These are phyloP conservation scores for Andrena marginata DNA, from an alignment of 2,888 invertebrate species.

Conservation along the genomic window DNA sequence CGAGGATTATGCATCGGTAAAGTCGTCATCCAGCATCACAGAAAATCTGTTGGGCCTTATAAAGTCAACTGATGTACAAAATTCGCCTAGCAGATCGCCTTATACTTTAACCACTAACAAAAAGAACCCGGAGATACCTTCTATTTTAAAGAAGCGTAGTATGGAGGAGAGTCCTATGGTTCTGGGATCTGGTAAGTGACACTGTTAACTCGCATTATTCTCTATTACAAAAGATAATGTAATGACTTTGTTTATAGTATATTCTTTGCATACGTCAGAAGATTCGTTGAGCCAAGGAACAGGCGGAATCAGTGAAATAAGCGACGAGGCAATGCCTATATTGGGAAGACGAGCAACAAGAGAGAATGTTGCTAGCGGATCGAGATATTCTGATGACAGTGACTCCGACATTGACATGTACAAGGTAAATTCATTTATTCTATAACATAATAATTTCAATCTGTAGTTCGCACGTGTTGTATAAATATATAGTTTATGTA, in stretches of 20 bases:
- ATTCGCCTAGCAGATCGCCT: conserved; percentile 77
- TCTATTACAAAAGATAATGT: neutral
- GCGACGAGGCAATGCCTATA: conserved; percentile 88
- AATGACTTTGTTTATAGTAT: conserved; percentile 65
- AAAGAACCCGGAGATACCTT: conserved; percentile 86
- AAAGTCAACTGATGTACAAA: conserved; percentile 82
- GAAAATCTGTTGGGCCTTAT: conserved; percentile 83
- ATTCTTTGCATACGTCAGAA: conserved; percentile 86
- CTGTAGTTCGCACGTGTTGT: neutral
- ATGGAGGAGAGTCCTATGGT: conserved; percentile 85
- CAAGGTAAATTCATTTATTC: conserved; percentile 84
- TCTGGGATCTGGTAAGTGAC: conserved; percentile 77
- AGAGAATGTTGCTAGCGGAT: conserved; percentile 85
- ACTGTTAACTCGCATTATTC: conserved; percentile 1
- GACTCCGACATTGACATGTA: conserved; percentile 92
- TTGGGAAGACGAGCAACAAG: conserved; percentile 88
- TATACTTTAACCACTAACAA: conserved; percentile 72
- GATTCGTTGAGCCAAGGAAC: conserved; percentile 90
- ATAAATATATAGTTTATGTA: conserved; percentile 18
- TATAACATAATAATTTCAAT: neutral
- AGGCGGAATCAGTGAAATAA: conserved; percentile 87
- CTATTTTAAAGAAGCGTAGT: conserved; percentile 87
- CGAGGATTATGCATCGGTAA: conserved; percentile 81
- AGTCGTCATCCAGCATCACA: conserved; percentile 82
- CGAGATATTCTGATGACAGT: conserved; percentile 89